Base-by-base conservation (phyloP, 2,113 vertebrate genomes). In the Pseudonaja textilis region DNA sequence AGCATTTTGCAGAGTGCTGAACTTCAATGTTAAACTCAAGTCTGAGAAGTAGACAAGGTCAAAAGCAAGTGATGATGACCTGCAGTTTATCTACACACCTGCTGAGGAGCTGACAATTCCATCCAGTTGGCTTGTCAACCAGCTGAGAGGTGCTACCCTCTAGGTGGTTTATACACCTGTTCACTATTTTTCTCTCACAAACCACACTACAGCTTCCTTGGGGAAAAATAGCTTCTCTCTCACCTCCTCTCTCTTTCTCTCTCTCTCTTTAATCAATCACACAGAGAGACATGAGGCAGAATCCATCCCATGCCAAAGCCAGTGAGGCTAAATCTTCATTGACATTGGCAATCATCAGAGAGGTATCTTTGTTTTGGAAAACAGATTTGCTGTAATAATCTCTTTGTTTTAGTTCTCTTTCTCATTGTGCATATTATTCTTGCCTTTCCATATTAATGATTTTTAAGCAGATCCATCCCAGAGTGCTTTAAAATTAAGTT, bases 361-460 rank as follows among this genome's bases (percentile, higher is more conserved):
- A 12, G 22, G 86, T 34, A 45, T 93, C 42, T 90, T 96, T 95
- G 93, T 61, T 95, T 94, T 90, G 87, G 20, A 90, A 96, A 92
- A 93, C 95, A 95, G 91, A 95, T 96, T 90, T 92, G 93, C 93
- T 94, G 95, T 95, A 95, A 90, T 95, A 95, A 94, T 96, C 93
- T 81, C 92, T 74, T 94, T 92, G 89, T 95, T 93, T 92, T 64
- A 92, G 92, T 95, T 59, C 14, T 96, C 91, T 94, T 93, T 64
- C 93, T 96, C 93, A 92, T 95, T 90, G 52, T 22, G 16, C 86
- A 85, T 26, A 88, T 95, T 95, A 96, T 94, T 95, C n/a, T 92
- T 95, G 90, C 90, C 90, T 95, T 96, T 93, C 95, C 94, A 64
- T 95, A 93, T 92, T 96, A 96, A 97, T 97, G 96, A 93, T 96